Conservation (phyloP, 2,888 invertebrate genomes). For the Agrenia bidenticulata region DNA sequence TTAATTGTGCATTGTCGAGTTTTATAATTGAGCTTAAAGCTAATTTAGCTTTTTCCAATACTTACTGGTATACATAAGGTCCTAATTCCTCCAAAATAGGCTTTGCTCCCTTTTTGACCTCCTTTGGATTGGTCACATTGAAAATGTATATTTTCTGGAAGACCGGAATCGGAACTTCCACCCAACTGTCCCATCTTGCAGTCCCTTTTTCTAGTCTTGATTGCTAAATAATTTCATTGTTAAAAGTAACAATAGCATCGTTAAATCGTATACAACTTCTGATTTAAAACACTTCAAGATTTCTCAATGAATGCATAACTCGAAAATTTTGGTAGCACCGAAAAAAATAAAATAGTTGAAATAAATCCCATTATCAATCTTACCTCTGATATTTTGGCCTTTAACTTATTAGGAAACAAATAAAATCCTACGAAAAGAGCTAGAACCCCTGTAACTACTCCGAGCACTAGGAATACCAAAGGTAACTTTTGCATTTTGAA, state of each 20-base stretch:
- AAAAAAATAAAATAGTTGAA: background rate
- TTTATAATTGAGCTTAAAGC: no score
- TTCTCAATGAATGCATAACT: background rate
- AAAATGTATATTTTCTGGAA: constrained; percentile 40
- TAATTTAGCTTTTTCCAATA: background rate
- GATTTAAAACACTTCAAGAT: background rate
- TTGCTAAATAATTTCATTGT: constrained; percentile 12
- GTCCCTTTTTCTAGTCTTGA: constrained; percentile 21
- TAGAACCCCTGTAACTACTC: constrained; percentile 3
- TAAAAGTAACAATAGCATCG: constrained; percentile 1
- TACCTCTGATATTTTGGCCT: constrained; percentile 11
- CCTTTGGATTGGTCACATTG: constrained; percentile 38
- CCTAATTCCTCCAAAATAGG: constrained; percentile 42
- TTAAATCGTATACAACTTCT: background rate
- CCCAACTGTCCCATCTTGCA: constrained; percentile 35
- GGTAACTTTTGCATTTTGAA: constrained; percentile 14
- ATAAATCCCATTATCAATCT: background rate
- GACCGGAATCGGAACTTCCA: constrained; percentile 33
- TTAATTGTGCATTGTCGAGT: no score
- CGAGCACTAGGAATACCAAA: constrained; percentile 8
- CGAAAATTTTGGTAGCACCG: no score
- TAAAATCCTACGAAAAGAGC: constrained; percentile 13
- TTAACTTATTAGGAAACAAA: constrained; percentile 16
- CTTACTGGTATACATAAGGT: constrained; percentile 46
- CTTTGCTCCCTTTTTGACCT: constrained; percentile 36